phyloP scores from a whole-genome alignment of 2,113 vertebrate species.

The Spermophilus dauricus region DNA sequence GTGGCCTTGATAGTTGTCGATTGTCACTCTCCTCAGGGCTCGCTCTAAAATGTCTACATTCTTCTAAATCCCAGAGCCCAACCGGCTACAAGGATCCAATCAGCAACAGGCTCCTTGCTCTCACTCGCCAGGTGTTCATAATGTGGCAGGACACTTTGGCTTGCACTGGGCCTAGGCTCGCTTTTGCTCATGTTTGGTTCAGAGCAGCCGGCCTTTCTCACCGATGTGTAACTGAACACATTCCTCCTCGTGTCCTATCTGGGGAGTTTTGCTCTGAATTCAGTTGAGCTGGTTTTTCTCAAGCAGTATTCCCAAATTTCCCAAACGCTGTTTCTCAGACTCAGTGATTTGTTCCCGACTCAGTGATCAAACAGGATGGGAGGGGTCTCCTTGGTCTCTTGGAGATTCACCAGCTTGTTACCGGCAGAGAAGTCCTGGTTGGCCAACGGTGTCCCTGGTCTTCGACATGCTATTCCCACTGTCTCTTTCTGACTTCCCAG shows the following conservation, averaged over 20 bases:
- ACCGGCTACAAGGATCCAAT: accelerated
- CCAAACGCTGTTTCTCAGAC: background rate
- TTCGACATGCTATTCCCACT: background rate
- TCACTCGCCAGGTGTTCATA: too few species aligned
- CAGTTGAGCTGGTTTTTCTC: background rate
- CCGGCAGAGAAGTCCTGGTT: background rate
- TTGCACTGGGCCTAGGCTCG: background rate
- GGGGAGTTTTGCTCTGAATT: background rate
- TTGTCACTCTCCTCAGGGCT: background rate
- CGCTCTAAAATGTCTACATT: background rate
- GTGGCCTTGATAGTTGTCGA: accelerated
- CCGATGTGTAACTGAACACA: background rate
- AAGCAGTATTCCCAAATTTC: background rate
- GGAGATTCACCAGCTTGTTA: background rate
- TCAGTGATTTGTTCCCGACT: background rate
- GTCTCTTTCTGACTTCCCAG: background rate
- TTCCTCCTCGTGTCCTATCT: background rate
- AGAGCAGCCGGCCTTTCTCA: background rate
- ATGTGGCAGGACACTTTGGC: accelerated
- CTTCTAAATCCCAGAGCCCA: background rate
- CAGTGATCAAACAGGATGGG: background rate
- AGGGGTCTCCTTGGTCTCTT: background rate
- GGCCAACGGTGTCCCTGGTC: background rate
- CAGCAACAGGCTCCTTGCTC: accelerated
- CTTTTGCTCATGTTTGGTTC: too few species aligned